Base-by-base conservation (phyloP, 1,140 invertebrate species). In the Hermatobates lingyangjiaoensis region DNA sequence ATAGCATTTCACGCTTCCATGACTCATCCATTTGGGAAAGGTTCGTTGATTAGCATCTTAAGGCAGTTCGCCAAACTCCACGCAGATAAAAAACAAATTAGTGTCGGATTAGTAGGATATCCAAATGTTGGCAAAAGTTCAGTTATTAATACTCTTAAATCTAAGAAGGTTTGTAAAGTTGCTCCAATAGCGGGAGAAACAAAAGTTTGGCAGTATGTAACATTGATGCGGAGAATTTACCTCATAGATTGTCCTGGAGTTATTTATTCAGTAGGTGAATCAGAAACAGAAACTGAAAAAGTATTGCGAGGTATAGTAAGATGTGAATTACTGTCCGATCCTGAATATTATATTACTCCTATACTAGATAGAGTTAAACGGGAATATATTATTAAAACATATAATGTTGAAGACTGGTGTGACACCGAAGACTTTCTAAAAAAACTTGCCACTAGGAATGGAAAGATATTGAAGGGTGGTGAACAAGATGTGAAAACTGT, bases 181-280 rank as follows among this genome's bases (percentile, higher is more conserved):
- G 95, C 96, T 12, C 96, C 96, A 5, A 90, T 98, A 62, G 93
- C 96, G 56, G 96, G 96, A 5, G 95, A 99, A 72, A 99, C 96
- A 0, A 98, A 98, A 75, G 88, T 93, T 1, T 99, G 96, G 96
- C 96, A 99, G 64, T 99, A 98, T 63, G 94, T 99, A 45, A 96
- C 93, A 0, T 66, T 99, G 24, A 99, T 98, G 94, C 80, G 81
- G 57, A 74, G 87, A 57, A 98, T 99, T 60, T 99, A 89, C 63
- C 68, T 99, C 3, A 98, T 99, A 57, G 96, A 99, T 74, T 99
- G 95, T 73, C 96, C 96, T 23, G 96, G 95, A 40, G 83, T 99
- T 55, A 96, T 99, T 23, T 95, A 97, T 71, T 91, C 92, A 14
- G 84, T 84, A 2, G 77, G 82, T 39, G 92, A 94, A 68, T 79